Evolutionary conservation across 2,113 vertebrate species (phyloP), one percentile per base, ranked within the genome.

Genomic region (Okapia johnstoni): DNA sequence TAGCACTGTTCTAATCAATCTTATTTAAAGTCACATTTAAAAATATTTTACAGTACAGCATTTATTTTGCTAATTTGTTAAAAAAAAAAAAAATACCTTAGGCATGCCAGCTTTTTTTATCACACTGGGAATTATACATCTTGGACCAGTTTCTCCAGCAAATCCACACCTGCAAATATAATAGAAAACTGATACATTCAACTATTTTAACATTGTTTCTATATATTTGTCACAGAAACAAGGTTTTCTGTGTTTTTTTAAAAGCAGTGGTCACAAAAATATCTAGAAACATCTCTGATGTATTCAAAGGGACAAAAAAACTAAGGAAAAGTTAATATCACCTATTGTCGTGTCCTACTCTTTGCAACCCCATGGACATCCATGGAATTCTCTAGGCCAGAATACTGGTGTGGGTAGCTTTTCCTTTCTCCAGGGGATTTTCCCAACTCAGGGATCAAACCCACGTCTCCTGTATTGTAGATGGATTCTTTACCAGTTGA

Each of bases 91-190:
- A 91, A 85, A 73, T 98, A 99, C 99, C 99, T 99, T 99, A 13
- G 99, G 96, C 26, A 99, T 60, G 55, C 99, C 99, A 1, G 99
- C 98, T 97, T 98, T 99, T 99, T 99, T 99, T 96, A 99, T 99
- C 98, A 99, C 99, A 98, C 99, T 99, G 79, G 99, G 99, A 98
- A 99, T 99, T 95, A 99, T 99, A 98, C 99, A 99, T 97, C 99
- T 99, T 87, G 99, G 99, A 93, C 99, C 99, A 36, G 99, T 99
- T 99, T 99, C 99, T 97, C 99, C 99, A 96, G 99, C 99, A 99
- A 99, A 99, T 93, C 99, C 99, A 98, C 99, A 99, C 97, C 99
- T 99, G 92, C 7, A 98, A 95, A 83, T 96, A 95, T 94, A 73
- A 93, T 1, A 33, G 36, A 94, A 96, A 93, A 97, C 63, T 94